These are phyloP conservation scores for Elmis aenea DNA, from an alignment of 2,888 invertebrate genomes.

Conservation along the genomic window DNA sequence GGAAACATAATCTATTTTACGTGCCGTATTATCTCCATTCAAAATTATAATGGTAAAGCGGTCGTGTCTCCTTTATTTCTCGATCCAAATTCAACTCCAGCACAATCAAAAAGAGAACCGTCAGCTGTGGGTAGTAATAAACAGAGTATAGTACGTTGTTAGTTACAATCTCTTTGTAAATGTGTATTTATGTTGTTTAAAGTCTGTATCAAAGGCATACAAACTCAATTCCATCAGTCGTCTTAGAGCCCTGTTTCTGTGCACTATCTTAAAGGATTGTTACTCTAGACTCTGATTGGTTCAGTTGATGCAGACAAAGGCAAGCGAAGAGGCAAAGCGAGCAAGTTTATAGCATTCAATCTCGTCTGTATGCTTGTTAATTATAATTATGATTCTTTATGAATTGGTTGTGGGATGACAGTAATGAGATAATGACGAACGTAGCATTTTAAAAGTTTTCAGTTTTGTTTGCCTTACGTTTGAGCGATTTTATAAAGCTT, in stretches of 20 bases:
- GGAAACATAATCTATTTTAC: too few species aligned
- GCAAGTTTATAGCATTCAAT: conserved; percentile 26
- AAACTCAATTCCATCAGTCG: conserved; percentile 35
- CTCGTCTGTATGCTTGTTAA: conserved; percentile 25
- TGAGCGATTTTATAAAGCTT: conserved; percentile 22
- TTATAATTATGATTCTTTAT: conserved; percentile 35
- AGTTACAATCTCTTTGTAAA: conserved; percentile 32
- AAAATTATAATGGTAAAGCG: too few species aligned
- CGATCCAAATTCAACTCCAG: too few species aligned
- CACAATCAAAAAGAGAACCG: too few species aligned
- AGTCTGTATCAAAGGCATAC: conserved; percentile 32
- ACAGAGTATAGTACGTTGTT: conserved; percentile 25
- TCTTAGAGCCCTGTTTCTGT: conserved; percentile 29
- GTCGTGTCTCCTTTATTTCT: too few species aligned
- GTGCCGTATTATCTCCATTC: too few species aligned
- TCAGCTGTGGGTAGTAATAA: too few species aligned
- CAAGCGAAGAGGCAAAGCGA: conserved; percentile 32
- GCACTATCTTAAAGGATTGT: conserved; percentile 32
- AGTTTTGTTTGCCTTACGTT: conserved; percentile 23
- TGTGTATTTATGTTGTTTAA: conserved; percentile 37
- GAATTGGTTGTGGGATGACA: conserved; percentile 27
- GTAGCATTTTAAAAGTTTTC: conserved; percentile 23
- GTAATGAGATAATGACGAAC: conserved; percentile 31
- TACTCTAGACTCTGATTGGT: conserved; percentile 35
- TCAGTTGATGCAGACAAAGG: conserved; percentile 37